Evolutionary conservation across 1,140 invertebrate species (phyloP).

Genomic region (Eciton burchellii): DNA sequence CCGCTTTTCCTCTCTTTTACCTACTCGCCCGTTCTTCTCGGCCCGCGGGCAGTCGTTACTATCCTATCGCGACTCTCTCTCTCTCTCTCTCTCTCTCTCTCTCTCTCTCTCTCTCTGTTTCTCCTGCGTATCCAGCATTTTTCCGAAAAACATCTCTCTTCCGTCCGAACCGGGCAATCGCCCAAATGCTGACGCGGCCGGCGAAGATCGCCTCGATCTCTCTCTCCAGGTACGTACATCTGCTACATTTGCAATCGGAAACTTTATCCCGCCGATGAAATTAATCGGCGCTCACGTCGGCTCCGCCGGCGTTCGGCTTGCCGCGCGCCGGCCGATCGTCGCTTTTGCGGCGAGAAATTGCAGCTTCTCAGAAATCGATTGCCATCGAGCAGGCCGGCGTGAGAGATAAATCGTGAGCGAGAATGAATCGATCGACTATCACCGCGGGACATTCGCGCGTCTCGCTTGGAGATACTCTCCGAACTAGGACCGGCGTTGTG

Average conservation of each 20-base stretch:
- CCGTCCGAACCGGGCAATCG: slow-evolving; percentile 66
- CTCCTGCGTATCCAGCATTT: slow-evolving; percentile 78
- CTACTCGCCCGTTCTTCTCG: background rate
- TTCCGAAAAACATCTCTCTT: slow-evolving; percentile 76
- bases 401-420: background rate
- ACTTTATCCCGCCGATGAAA: slow-evolving; percentile 68
- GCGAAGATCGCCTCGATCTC: slow-evolving; percentile 60
- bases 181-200: slow-evolving; percentile 75
- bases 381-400: background rate
- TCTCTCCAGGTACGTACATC: slow-evolving; percentile 69
- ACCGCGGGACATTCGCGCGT: background rate
- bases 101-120: too few relatives aligned
- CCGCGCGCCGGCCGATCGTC: background rate
- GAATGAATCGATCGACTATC: background rate
- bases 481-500: background rate
- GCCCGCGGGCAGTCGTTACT: slow-evolving; percentile 46
- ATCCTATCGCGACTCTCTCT: slow-evolving; percentile 71
- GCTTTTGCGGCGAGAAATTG: background rate
- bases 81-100: too few relatives aligned
- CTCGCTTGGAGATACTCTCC: background rate
- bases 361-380: background rate
- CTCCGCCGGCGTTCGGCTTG: slow-evolving; percentile 11
- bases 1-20: slow-evolving; percentile 42
- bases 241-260: slow-evolving; percentile 78
- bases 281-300: slow-evolving; percentile 67